Evolutionary conservation across 2,113 vertebrate species (phyloP), one percentile per base, ranked within the genome.

Genomic region (Melospiza melodia): DNA sequence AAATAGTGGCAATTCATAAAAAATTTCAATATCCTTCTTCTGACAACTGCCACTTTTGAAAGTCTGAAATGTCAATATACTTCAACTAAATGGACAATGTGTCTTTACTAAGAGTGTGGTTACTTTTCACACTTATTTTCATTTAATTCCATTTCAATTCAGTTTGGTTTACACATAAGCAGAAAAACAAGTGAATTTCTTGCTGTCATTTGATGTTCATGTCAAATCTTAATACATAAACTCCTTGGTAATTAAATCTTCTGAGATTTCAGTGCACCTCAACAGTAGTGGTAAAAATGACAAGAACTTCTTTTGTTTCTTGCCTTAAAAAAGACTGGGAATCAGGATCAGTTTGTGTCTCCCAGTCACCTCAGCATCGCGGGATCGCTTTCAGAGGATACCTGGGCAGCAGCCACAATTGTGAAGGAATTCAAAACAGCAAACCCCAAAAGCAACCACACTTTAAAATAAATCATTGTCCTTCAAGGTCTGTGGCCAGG

Each of bases 1-100:
- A 94, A 93, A 80, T 67, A 90, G 80, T 25, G 44, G 44, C 16
- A 92, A 90, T 84, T 78, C 6, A 80, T 43, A 33, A 91, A 87
- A 80, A 62, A 86, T n/a, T 80, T 90, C 52, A 58, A 46, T 66
- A 75, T 6, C 16, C 19, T 90, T 76, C n/a, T 58, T 74, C 51
- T 74, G 58, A 71, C 88, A 95, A 86, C 43, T 81, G 72, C 30
- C 33, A 44, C 48, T 84, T 90, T 43, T 33, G 31, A 3, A 83
- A 83, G 17, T 46, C 48, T 80, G 82, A 76, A 90, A 83, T 41
- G 58, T 41, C 79, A 81, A 49, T 20, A 65, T 33, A 49, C 44
- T 81, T 10, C 0, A 7, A 57, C 57, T 86, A 87, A 90, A 30
- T 30, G 62, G 44, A 77, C 48, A 63, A 27, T 1, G 13, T 20